Evolutionary conservation across 2,797 vertebrate species (phyloP).

Genomic region (Neosilurus hyrtlii): DNA sequence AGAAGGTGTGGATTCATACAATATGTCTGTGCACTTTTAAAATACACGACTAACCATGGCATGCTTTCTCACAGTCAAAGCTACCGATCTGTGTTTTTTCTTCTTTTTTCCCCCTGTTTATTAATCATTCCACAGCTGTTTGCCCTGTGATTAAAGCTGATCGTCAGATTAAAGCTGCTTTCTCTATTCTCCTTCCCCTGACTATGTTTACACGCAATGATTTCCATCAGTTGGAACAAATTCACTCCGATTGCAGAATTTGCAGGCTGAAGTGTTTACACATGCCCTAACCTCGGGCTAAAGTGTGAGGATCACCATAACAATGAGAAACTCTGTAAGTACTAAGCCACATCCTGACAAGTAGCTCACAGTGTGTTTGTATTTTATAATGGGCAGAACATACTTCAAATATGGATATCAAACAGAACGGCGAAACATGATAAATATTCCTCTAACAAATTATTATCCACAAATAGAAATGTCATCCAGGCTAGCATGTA

Average conservation of each 20-base stretch:
- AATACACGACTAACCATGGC: neutral
- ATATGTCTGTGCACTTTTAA: neutral
- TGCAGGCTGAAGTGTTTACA: slow-evolving; percentile 2
- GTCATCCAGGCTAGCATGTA: neutral
- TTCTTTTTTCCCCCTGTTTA: neutral
- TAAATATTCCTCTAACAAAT: neutral
- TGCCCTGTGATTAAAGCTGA: neutral
- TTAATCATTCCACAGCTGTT: slow-evolving; percentile 1
- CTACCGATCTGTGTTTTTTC: neutral
- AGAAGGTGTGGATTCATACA: too few relatives aligned
- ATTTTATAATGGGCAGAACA: neutral
- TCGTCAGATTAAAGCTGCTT: neutral
- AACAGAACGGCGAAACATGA: neutral
- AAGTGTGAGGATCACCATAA: neutral
- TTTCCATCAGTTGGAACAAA: slow-evolving; percentile 11
- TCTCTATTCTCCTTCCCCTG: neutral
- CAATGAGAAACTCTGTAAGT: neutral
- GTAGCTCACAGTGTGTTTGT: neutral
- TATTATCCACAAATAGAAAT: neutral
- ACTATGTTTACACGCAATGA: neutral
- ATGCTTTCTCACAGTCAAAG: neutral
- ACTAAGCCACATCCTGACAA: neutral
- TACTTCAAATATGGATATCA: neutral
- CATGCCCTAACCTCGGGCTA: neutral
- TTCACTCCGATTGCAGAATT: neutral